phyloP scores from a whole-genome alignment of 2,888 invertebrate species.

The Drosophila testacea region DNA sequence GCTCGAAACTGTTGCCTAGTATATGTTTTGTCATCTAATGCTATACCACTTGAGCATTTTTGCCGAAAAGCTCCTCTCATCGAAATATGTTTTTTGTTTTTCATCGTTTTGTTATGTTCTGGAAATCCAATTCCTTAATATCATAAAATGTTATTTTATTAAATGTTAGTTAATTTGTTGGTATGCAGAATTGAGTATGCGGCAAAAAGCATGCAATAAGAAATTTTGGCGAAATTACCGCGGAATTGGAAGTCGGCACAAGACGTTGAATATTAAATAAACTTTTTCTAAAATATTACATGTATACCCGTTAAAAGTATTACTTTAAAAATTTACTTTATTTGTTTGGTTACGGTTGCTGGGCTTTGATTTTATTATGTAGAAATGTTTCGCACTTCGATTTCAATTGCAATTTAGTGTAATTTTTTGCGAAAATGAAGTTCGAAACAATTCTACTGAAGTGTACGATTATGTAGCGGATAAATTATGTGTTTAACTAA shows the following conservation, averaged over 20 bases:
- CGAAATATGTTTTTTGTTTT: conserved; percentile 39
- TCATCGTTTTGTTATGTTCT: conserved; percentile 15
- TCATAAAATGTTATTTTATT: conserved; percentile 3
- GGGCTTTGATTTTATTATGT: conserved; percentile 14
- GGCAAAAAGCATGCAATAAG: conserved; percentile 15
- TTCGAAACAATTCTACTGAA: background rate
- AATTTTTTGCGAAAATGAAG: background rate
- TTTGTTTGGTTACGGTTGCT: conserved; percentile 17
- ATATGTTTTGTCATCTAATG: conserved; percentile 42
- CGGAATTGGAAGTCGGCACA: conserved; percentile 32
- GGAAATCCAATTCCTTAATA: conserved; percentile 26
- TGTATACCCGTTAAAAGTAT: conserved; percentile 50
- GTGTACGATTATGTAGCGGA: conserved; percentile 23
- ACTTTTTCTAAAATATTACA: conserved; percentile 48
- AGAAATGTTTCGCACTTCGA: conserved; percentile 1
- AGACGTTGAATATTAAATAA: conserved; percentile 23
- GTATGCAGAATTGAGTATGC: conserved; percentile 18
- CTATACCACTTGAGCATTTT: conserved; percentile 55
- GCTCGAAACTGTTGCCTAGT: conserved; percentile 62
- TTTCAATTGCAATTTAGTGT: background rate
- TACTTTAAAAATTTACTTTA: conserved; percentile 38
- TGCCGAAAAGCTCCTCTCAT: conserved; percentile 57
- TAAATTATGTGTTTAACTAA: conserved; percentile 49
- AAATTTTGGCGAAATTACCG: conserved; percentile 28
- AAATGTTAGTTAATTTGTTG: conserved; percentile 1